Evolutionary conservation across 2,888 invertebrate genomes (phyloP).

Genomic region (Drosophila nigritarsus): DNA sequence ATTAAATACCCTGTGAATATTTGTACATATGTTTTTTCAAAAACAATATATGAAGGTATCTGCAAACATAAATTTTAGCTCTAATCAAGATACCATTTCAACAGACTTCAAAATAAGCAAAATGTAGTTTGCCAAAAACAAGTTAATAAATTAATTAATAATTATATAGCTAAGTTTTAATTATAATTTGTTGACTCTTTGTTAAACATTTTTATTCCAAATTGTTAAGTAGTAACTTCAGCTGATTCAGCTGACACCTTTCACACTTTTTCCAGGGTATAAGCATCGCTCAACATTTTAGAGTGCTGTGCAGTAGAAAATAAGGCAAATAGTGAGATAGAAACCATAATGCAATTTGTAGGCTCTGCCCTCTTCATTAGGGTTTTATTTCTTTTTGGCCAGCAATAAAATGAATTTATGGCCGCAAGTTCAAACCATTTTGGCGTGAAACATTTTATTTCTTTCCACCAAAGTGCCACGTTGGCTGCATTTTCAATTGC

Average conservation of each 20-base stretch:
- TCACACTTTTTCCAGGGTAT: not conserved
- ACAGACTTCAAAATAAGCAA: not conserved
- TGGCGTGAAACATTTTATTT: slow-evolving; percentile 44
- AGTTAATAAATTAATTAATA: not conserved
- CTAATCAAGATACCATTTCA: not conserved
- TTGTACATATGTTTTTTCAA: too few species aligned
- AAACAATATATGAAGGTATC: not conserved
- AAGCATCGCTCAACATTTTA: slow-evolving; percentile 36
- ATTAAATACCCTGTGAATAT: not conserved
- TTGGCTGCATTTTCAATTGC: slow-evolving; percentile 77
- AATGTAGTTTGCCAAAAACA: not conserved
- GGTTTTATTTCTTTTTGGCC: slow-evolving; percentile 41
- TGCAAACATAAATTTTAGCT: not conserved
- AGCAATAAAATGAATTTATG: slow-evolving; percentile 66
- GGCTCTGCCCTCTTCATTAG: slow-evolving; percentile 67
- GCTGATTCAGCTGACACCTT: not conserved
- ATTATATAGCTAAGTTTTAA: too few species aligned
- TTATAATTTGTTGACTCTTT: not conserved
- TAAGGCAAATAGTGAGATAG: not conserved
- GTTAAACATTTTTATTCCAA: not conserved
- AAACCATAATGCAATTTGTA: slow-evolving; percentile 65
- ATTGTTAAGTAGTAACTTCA: not conserved
- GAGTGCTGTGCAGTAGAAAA: slow-evolving; percentile 17
- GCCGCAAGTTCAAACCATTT: slow-evolving; percentile 74
- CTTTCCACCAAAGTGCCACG: slow-evolving; percentile 39